A percentile compares a stretch with the other conserved stretches of the same genome.
Conservation (phyloP, 1,140 invertebrate species). For the Galleria mellonella region DNA sequence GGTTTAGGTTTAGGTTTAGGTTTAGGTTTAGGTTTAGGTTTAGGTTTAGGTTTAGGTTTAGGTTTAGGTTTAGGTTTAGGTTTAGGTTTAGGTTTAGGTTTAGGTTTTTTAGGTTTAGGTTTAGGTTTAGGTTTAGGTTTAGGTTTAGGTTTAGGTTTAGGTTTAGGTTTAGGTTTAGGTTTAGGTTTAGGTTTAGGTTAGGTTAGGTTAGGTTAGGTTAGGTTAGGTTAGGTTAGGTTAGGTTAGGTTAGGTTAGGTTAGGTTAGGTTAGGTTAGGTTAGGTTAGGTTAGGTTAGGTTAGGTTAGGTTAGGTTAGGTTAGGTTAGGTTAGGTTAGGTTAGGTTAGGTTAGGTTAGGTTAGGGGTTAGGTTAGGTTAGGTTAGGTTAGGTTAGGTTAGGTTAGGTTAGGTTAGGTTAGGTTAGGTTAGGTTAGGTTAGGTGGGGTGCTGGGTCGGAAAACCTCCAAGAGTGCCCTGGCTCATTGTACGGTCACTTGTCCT, state of each 20-base stretch:
- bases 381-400: neutral
- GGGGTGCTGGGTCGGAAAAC: neutral
- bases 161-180: slow-evolving; percentile 17
- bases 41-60: slow-evolving; percentile 13
- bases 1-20: slow-evolving; percentile 10
- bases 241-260: slow-evolving; percentile 11
- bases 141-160: slow-evolving; percentile 17
- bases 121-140: slow-evolving; percentile 16
- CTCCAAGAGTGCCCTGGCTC: too few relatives aligned
- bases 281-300: neutral
- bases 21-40: slow-evolving; percentile 12
- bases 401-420: neutral
- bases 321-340: neutral
- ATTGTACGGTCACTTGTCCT: too few relatives aligned
- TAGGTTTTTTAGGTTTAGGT: too few relatives aligned
- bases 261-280: neutral
- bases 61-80: slow-evolving; percentile 11
- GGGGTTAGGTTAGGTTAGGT: neutral
- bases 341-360: neutral
- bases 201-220: slow-evolving; percentile 15
- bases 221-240: slow-evolving; percentile 14
- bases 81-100: slow-evolving; percentile 15
- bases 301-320: neutral
- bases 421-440: neutral
- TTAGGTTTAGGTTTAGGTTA: too few relatives aligned